Evolutionary conservation across 1,140 invertebrate species (phyloP).

Genomic region (Anoplophora glabripennis): DNA sequence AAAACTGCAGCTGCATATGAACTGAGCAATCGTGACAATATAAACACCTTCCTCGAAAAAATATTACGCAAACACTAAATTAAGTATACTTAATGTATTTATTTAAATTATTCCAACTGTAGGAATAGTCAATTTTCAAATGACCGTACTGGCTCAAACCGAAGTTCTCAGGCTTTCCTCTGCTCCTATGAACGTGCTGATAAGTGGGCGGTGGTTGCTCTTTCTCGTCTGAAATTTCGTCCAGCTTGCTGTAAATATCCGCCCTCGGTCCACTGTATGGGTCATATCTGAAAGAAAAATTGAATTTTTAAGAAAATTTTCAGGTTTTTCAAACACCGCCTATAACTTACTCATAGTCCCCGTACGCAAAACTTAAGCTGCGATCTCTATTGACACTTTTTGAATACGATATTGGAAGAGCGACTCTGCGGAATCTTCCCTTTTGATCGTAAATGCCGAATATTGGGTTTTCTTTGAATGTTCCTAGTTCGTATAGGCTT

Average conservation of each 20-base stretch:
- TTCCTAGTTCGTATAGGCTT: conserved; percentile 27
- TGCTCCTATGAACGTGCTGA: conserved; percentile 33
- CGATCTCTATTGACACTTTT: conserved; percentile 24
- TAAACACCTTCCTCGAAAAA: too few species aligned
- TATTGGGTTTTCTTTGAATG: conserved; percentile 28
- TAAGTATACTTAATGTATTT: conserved; percentile 40
- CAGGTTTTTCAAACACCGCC: background rate
- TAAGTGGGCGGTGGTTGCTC: conserved; percentile 37
- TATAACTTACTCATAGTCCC: conserved; percentile 27
- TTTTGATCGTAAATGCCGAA: conserved; percentile 37
- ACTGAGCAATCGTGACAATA: background rate
- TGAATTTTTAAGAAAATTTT: conserved; percentile 2
- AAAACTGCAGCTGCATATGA: too few species aligned
- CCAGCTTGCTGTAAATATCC: conserved; percentile 37
- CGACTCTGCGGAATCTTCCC: conserved; percentile 29
- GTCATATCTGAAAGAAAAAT: conserved; percentile 30
- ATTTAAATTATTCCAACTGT: conserved; percentile 61
- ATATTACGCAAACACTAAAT: too few species aligned
- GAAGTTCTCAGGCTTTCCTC: conserved; percentile 53
- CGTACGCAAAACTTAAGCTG: conserved; percentile 34
- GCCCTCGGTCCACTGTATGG: conserved; percentile 20
- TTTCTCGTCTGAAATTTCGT: conserved; percentile 20
- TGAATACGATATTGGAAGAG: conserved; percentile 26
- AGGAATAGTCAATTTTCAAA: conserved; percentile 71
- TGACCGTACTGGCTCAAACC: conserved; percentile 67